Percentiles rank a stretch among this genome's conserved stretches.
These are phyloP conservation scores for Arenaria interpres DNA, from an alignment of 2,113 vertebrate species.

Conservation along the genomic window DNA sequence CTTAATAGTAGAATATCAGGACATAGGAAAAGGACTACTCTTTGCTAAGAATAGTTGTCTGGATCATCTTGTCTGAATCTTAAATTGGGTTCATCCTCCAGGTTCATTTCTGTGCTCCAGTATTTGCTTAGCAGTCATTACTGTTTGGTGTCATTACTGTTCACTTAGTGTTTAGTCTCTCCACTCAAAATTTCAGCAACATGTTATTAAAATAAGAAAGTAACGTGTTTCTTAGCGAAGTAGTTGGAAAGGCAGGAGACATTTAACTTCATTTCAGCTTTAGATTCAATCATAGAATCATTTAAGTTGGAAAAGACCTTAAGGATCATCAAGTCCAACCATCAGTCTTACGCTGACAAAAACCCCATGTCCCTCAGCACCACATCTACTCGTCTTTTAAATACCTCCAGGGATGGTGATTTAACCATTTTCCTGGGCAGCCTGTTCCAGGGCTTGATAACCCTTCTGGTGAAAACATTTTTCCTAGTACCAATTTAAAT, in stretches of 20 bases:
- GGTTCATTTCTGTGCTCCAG: not conserved
- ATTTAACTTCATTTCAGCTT: not conserved
- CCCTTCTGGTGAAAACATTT: not conserved
- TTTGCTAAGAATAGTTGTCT: not conserved
- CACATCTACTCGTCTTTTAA: not conserved
- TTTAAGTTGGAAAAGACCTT: not conserved
- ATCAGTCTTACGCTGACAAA: not conserved
- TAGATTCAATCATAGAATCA: not conserved
- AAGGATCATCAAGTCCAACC: not conserved
- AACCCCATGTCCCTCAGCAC: not conserved
- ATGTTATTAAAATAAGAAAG: not conserved
- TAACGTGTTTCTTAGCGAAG: not conserved
- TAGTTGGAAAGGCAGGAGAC: not conserved
- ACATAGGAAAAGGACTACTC: not conserved
- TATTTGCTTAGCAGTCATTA: not conserved
- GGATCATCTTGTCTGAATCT: not conserved
- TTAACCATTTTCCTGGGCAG: not conserved
- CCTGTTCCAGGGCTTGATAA: not conserved
- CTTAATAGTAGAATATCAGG: not conserved
- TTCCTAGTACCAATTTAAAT: not conserved
- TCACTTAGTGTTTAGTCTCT: not conserved
- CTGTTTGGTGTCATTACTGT: not conserved
- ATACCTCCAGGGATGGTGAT: not conserved
- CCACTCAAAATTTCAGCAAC: not conserved
- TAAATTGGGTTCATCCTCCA: not conserved